These are phyloP conservation scores for Parauchenoglanis ngamensis DNA, from an alignment of 2,797 vertebrate species.

Conservation along the genomic window DNA sequence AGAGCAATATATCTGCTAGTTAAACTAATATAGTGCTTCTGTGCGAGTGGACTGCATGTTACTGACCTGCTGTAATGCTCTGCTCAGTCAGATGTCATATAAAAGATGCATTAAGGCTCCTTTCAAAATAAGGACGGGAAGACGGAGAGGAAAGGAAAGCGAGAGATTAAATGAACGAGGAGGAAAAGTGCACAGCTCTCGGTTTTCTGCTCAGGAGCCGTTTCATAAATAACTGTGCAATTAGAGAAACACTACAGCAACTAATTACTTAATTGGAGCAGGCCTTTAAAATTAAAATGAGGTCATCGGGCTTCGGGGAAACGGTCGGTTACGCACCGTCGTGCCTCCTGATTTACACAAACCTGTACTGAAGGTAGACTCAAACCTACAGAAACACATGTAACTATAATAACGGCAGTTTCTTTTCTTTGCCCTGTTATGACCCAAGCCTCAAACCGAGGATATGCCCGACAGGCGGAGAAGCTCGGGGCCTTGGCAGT, in stretches of 20 bases:
- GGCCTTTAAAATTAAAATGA: conserved; percentile 79
- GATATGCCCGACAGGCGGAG: neutral
- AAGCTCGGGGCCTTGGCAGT: neutral
- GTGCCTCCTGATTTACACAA: conserved; percentile 50
- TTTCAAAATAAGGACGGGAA: conserved; percentile 2
- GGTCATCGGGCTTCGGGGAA: conserved; percentile 76
- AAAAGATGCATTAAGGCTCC: conserved; percentile 39
- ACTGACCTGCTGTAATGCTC: conserved; percentile 1
- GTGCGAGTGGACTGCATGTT: neutral
- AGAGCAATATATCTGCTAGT: conserved; percentile 19
- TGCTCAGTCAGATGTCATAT: conserved; percentile 24
- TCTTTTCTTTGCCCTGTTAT: neutral
- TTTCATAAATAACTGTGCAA: conserved; percentile 77
- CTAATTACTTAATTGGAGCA: conserved; percentile 82
- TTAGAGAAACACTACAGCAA: conserved; percentile 73
- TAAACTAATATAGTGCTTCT: conserved; percentile 34
- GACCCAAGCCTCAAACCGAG: neutral
- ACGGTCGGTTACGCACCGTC: conserved; percentile 56
- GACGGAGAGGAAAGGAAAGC: conserved; percentile 6
- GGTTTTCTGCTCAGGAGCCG: conserved; percentile 74
- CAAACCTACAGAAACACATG: neutral
- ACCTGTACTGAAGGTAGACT: neutral
- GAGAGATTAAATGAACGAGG: conserved; percentile 10
- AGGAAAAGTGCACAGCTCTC: conserved; percentile 66
- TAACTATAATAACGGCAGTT: neutral